phyloP scores from a whole-genome alignment of 2,797 vertebrate species.

The Labroides dimidiatus region DNA sequence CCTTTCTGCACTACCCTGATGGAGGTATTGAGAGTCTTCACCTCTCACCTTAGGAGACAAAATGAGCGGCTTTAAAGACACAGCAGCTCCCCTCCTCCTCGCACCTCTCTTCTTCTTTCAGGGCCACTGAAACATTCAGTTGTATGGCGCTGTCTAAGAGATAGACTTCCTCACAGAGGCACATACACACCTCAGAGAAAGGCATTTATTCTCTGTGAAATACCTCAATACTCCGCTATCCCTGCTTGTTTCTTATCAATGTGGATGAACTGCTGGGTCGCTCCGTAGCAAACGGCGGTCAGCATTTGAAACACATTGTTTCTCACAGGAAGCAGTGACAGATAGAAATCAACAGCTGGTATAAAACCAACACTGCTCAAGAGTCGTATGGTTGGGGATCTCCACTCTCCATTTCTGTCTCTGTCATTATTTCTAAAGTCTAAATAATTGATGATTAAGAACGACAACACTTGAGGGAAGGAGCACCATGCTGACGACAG shows the following conservation, averaged over 20 bases:
- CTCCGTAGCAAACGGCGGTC: conserved; percentile 34
- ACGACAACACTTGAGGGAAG: conserved; percentile 1
- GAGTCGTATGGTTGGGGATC: neutral
- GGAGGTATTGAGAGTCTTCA: conserved; percentile 74
- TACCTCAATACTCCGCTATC: conserved; percentile 42
- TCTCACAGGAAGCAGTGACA: conserved; percentile 17
- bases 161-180: conserved; percentile 46
- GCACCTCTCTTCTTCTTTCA: conserved; percentile 66
- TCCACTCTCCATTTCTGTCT: neutral
- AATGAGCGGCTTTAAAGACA: conserved; percentile 68
- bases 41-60: conserved; percentile 75
- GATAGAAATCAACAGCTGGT: conserved; percentile 30
- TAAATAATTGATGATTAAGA: neutral
- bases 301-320: conserved; percentile 33
- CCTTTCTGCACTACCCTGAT: conserved; percentile 68
- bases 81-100: conserved; percentile 48
- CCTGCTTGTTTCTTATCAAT: conserved; percentile 16
- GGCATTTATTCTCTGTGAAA: conserved; percentile 65
- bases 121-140: conserved; percentile 68
- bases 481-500: conserved; percentile 1
- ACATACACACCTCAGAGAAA: conserved; percentile 55
- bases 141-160: conserved; percentile 61
- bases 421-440: conserved; percentile 6
- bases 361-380: neutral
- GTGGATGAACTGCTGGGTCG: conserved; percentile 51